phyloP scores from a whole-genome alignment of 2,888 invertebrate genomes.

The Nezara viridula region DNA sequence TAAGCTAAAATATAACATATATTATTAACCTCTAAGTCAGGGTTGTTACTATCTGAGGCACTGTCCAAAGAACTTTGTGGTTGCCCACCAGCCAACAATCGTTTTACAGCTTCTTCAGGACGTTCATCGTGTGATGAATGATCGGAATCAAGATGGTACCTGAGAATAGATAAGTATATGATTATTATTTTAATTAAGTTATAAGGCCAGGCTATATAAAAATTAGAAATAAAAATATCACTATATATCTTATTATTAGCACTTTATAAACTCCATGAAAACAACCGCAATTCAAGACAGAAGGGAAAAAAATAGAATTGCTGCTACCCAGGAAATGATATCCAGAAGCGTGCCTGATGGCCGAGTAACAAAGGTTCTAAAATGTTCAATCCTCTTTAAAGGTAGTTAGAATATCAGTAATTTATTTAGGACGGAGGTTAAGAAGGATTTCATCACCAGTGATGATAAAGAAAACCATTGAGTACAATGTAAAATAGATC shows the following conservation, averaged over 20 bases:
- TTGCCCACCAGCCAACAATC: conserved; percentile 67
- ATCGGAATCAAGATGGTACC: conserved; percentile 72
- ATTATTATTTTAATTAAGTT: not conserved
- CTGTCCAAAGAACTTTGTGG: conserved; percentile 56
- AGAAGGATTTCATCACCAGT: too few relatives aligned
- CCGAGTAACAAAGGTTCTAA: too few relatives aligned
- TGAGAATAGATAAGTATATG: conserved; percentile 26
- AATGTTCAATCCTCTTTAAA: too few relatives aligned
- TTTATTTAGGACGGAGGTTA: too few relatives aligned
- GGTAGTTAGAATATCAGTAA: too few relatives aligned
- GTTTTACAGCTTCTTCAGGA: conserved; percentile 71
- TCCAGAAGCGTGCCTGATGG: too few relatives aligned
- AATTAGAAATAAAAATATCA: not conserved
- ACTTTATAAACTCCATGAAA: not conserved
- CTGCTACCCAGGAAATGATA: too few relatives aligned
- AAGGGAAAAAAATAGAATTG: too few relatives aligned
- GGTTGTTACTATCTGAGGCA: conserved; percentile 66
- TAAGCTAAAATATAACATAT: not conserved
- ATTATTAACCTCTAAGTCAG: conserved; percentile 70
- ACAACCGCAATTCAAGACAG: too few relatives aligned
- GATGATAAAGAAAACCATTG: too few relatives aligned
- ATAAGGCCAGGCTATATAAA: not conserved
- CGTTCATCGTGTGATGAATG: conserved; percentile 72
- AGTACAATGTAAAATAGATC: too few relatives aligned
- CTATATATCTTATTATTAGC: not conserved